phyloP scores from a whole-genome alignment of 1,140 invertebrate genomes.

The Drosophila sturtevanti region DNA sequence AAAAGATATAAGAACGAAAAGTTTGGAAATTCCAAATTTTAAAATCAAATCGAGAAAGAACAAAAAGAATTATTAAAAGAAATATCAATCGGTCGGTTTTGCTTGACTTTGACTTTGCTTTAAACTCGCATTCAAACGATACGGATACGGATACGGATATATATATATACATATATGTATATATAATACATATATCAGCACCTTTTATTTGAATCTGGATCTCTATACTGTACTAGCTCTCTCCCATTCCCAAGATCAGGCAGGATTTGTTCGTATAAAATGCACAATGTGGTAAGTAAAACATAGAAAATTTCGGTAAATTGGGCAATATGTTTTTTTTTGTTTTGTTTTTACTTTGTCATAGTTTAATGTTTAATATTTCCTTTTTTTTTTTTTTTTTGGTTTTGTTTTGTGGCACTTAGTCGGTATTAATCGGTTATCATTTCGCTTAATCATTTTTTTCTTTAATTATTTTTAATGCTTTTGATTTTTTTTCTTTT shows the following conservation, averaged over 20 bases:
- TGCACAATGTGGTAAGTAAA: constrained; percentile 71
- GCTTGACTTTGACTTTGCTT: not conserved
- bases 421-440: constrained; percentile 54
- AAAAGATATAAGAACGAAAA: constrained; percentile 28
- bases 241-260: constrained; percentile 83
- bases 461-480: constrained; percentile 36
- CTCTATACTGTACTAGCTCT: constrained; percentile 78
- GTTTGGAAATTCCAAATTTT: constrained; percentile 11
- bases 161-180: not conserved
- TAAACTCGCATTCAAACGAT: not conserved
- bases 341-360: not conserved
- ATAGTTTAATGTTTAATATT: constrained; percentile 17
- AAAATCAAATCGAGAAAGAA: constrained; percentile 51
- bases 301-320: constrained; percentile 65
- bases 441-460: constrained; percentile 41
- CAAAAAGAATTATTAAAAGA: constrained; percentile 41
- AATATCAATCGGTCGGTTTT: constrained; percentile 7
- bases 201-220: constrained; percentile 57
- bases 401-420: constrained; percentile 60
- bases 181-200: constrained; percentile 29
- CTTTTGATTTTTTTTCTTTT: not conserved
- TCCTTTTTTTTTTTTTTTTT: constrained; percentile 16
- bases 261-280: constrained; percentile 71
- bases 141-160: too few species aligned
- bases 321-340: constrained; percentile 42